phyloP scores from a whole-genome alignment of 2,888 invertebrate genomes.

The Pseudanteris insignis region DNA sequence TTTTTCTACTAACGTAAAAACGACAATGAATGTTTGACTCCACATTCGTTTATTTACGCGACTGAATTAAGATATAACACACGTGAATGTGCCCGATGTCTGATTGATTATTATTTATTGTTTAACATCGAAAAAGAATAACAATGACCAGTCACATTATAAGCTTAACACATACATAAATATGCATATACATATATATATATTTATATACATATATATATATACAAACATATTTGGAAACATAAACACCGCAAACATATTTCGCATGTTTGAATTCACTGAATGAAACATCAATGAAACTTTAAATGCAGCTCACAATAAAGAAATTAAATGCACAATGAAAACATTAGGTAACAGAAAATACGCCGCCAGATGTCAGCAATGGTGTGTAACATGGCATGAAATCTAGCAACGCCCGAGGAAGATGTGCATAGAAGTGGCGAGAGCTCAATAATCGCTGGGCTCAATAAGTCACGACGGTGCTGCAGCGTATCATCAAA shows the following conservation, averaged over 20 bases:
- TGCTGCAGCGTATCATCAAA: conserved; percentile 5
- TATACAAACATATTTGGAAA: too few species aligned
- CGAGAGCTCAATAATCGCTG: conserved; percentile 7
- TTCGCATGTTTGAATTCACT: conserved; percentile 11
- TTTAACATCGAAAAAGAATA: conserved; percentile 6
- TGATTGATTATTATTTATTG: conserved; percentile 16
- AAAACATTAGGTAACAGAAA: conserved; percentile 22
- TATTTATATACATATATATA: too few species aligned
- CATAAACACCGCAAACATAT: conserved; percentile 19
- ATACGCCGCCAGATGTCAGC: too few species aligned
- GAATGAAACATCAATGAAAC: conserved; percentile 25
- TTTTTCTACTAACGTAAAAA: too few species aligned
- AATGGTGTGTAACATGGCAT: conserved; percentile 1
- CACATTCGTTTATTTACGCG: too few species aligned
- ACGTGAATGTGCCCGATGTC: conserved; percentile 8
- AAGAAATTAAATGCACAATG: conserved; percentile 18
- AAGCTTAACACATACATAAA: conserved; percentile 25
- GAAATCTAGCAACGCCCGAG: conserved; percentile 25
- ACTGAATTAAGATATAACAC: neutral
- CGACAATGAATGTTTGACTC: too few species aligned
- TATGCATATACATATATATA: too few species aligned
- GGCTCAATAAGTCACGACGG: conserved; percentile 4
- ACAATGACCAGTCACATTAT: conserved; percentile 25
- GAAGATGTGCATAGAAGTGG: conserved; percentile 22
- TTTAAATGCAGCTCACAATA: conserved; percentile 32